phyloP scores from a whole-genome alignment of 2,888 invertebrate genomes.

The Neoaliturus tenellus region DNA sequence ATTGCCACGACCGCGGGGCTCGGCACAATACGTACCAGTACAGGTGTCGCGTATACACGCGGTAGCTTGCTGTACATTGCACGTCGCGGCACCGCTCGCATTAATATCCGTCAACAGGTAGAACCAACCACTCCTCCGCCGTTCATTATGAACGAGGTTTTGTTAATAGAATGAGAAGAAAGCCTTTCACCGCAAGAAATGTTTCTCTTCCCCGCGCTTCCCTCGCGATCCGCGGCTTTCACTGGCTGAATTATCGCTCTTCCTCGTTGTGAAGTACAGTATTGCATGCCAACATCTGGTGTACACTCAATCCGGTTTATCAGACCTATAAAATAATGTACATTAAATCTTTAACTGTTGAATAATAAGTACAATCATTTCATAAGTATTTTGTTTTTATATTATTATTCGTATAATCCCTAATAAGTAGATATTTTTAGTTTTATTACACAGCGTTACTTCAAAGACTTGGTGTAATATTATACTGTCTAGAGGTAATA shows the following conservation, averaged over 20 bases:
- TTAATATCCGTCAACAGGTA: background rate
- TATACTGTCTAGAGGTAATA: no score
- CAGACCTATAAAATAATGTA: no score
- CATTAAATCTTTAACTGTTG: no score
- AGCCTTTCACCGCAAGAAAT: background rate
- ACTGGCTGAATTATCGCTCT: background rate
- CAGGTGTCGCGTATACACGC: background rate
- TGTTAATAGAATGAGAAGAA: background rate
- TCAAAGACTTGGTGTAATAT: no score
- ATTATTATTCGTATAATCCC: no score
- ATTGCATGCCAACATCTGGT: no score
- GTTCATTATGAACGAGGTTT: background rate
- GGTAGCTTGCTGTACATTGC: no score
- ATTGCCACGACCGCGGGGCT: background rate
- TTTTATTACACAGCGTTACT: no score
- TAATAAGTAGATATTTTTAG: no score
- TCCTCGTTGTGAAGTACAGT: background rate
- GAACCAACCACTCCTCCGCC: background rate
- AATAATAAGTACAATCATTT: no score
- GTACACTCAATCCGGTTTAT: no score
- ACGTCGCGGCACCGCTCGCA: background rate
- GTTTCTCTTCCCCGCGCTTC: background rate
- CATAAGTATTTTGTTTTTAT: no score
- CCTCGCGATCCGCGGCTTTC: background rate
- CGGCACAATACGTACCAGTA: conserved; percentile 12